Evolutionary conservation across 2,888 invertebrate species (phyloP), one percentile per base, ranked within the genome.

Genomic region (Tubulanus polymorphus): DNA sequence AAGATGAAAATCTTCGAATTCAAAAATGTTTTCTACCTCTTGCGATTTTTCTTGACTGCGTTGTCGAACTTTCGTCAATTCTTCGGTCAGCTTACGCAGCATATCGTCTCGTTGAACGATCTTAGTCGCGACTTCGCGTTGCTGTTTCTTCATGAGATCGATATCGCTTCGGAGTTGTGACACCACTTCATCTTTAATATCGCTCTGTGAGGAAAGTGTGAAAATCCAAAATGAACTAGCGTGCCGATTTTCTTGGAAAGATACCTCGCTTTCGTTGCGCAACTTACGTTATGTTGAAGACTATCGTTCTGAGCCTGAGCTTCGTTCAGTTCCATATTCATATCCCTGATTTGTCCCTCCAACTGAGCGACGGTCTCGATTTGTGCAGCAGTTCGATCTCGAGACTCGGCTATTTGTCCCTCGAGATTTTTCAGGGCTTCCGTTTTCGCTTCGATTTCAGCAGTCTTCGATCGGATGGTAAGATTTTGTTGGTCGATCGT

Each of bases 101-200:
- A 69, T 71, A 32, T 74, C 75, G 64, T 76, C 76, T 46, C 75
- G 56, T 2, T 69, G 53, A 8, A 70, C 57, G 50, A 75, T 73
- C 71, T 75, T 76, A 51, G 67, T 65, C 23, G 69, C 63, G 20
- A 67, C 64, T 30, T 76, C 75, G 53, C 70, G 71, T 57, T 72
- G 71, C 51, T 76, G 75, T 53, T 69, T 65, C 57, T 74, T 71
- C 37, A 75, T 47, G 27, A 67, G 67, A 2, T 73, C 73, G 23
- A 64, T 57, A 45, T 76, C 75, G 20, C 63, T 62, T 48, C 66
- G 66, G 53, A 75, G 62, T 53, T 74, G 72, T 20, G 62, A 61
- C 5, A 75, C 59, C 46, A 74, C 55, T 6, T 76, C 75, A 49
- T 76, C 76, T 56, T 74, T 75, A 48, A 66, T 68, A 27, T 64